These are phyloP conservation scores for Drosophila erecta DNA, from an alignment of 1,140 invertebrate species.

Conservation along the genomic window DNA sequence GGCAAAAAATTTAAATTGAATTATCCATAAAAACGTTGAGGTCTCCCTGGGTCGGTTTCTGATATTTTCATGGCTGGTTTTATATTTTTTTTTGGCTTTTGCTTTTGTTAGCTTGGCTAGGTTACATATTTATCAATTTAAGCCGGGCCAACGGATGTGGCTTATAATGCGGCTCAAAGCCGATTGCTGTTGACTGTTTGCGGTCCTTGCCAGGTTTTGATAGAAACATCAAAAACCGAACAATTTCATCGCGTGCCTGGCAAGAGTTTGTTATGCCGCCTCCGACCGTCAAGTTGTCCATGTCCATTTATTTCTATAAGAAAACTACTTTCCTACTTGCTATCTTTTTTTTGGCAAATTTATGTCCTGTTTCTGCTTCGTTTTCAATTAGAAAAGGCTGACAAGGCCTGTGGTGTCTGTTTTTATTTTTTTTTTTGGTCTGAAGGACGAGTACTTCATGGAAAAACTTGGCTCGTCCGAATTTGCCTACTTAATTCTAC, in stretches of 20 bases:
- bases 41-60: slow-evolving; percentile 45
- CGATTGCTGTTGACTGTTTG: slow-evolving; percentile 15
- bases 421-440: slow-evolving; percentile 33
- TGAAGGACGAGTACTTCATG: slow-evolving; percentile 13
- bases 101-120: slow-evolving; percentile 22
- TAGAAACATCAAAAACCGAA: slow-evolving; percentile 77
- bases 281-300: slow-evolving; percentile 55
- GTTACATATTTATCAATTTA: slow-evolving; percentile 77
- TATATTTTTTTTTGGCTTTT: slow-evolving; percentile 1
- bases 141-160: slow-evolving; percentile 71
- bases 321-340: slow-evolving; percentile 21
- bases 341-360: slow-evolving; percentile 50
- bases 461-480: slow-evolving; percentile 14
- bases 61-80: slow-evolving; percentile 11
- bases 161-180: slow-evolving; percentile 66
- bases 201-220: slow-evolving; percentile 46
- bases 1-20: slow-evolving; percentile 75
- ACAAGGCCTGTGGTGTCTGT: slow-evolving; percentile 37
- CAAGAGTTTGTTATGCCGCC: slow-evolving; percentile 75
- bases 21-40: slow-evolving; percentile 78
- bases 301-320: slow-evolving; percentile 59
- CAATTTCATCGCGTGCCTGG: slow-evolving; percentile 69
- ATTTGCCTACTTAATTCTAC: slow-evolving; percentile 7
- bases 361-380: slow-evolving; percentile 43
- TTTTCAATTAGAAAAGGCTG: slow-evolving; percentile 52